Evolutionary conservation across 2,888 invertebrate genomes (phyloP).

Genomic region (Cephus sareptanus): DNA sequence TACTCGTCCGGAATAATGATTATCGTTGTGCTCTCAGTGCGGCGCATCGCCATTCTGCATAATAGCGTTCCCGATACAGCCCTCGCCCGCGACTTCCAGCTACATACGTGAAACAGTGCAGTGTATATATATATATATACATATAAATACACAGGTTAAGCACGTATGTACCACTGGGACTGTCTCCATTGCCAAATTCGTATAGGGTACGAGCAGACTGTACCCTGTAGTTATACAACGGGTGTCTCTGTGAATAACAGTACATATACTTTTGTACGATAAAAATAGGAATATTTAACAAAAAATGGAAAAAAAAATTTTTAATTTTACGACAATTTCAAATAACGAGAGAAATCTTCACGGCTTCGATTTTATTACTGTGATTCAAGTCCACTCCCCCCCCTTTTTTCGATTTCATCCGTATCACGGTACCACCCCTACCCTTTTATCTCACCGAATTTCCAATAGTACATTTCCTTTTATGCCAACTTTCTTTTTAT

Average conservation of each 20-base stretch:
- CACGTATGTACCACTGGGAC: background rate
- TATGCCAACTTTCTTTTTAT: background rate
- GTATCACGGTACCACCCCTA: background rate
- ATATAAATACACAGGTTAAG: background rate
- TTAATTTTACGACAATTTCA: background rate
- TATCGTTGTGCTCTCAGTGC: background rate
- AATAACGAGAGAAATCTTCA: background rate
- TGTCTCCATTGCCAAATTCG: background rate
- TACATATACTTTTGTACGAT: background rate
- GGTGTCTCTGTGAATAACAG: background rate
- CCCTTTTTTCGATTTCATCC: background rate
- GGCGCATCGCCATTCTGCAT: background rate
- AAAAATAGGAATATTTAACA: background rate
- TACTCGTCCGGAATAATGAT: constrained; percentile 23
- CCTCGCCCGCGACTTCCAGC: background rate
- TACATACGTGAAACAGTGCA: background rate
- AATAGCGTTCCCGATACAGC: background rate
- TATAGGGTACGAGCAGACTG: background rate
- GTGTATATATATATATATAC: background rate
- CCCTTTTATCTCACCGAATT: background rate
- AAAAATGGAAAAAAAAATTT: background rate
- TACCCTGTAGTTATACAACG: background rate
- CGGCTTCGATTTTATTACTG: background rate
- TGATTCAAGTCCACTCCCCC: background rate
- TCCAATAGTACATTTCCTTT: background rate